A percentile compares a stretch with the other conserved stretches of the same genome.
Evolutionary conservation across 2,113 vertebrate genomes (phyloP).

Genomic region (Lanius collurio): DNA sequence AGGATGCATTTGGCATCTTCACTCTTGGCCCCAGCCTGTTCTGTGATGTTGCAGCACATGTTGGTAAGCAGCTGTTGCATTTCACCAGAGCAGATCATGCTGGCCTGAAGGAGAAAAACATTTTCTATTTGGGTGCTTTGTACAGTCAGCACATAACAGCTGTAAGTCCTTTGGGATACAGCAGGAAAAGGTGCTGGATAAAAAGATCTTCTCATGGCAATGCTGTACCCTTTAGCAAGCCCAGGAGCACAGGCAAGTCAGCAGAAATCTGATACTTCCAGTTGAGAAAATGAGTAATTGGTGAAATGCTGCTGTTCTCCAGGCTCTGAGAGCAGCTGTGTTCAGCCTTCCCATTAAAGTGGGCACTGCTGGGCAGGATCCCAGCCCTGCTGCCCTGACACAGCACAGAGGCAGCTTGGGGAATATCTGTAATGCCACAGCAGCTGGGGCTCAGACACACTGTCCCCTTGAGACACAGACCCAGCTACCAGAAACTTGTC

Average conservation of each 20-base stretch:
- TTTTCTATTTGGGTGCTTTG: constrained; percentile 25
- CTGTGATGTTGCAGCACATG: neutral
- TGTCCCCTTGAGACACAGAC: neutral
- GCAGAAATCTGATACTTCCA: neutral
- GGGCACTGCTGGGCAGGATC: neutral
- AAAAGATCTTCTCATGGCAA: neutral
- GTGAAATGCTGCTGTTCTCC: neutral
- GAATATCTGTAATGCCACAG: neutral
- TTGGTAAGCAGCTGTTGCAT: constrained; percentile 28
- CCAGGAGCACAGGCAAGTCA: neutral
- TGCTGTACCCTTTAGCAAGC: neutral
- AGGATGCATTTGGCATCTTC: neutral
- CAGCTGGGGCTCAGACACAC: neutral
- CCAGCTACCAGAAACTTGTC: neutral
- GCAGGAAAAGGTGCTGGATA: neutral
- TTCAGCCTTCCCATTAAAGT: neutral
- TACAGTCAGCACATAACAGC: neutral
- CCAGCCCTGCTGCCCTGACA: neutral
- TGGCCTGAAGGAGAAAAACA: constrained; percentile 3
- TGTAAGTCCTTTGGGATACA: neutral
- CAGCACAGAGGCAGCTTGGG: neutral
- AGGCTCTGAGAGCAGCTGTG: constrained; percentile 3
- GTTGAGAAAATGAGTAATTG: neutral
- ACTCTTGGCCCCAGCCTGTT: neutral
- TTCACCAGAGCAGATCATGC: neutral